Evolutionary conservation across 2,888 invertebrate species (phyloP), one percentile per base, ranked within the genome.

Genomic region (Eilema griseolum): DNA sequence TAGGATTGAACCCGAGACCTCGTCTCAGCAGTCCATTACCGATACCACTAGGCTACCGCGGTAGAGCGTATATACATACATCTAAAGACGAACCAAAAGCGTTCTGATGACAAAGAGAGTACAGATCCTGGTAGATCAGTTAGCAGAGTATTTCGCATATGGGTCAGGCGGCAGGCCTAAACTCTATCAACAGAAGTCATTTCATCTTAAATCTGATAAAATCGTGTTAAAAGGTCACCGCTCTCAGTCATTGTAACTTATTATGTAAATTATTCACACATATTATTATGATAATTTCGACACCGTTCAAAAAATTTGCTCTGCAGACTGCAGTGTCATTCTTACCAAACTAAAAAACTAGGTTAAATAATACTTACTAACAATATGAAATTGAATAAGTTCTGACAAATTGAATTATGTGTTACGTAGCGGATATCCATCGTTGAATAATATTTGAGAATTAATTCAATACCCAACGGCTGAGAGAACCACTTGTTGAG

Each of bases 251-350:
- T 12, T 52, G 52, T 11, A 41, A 56, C 3, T 56, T 33, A 61
- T 31, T 31, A 61, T 61, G 60, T 28, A 28, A 61, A 61, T 56
- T 56, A 65, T 65, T 56, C 31, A 56, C 23, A 65, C 31, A 46
- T 65, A 31, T 52, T 56, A 46, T 8, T 20, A 61, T 52, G 11
- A 61, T 28, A 16, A 64, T 64, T 23, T 65, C 23, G 20, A 24
- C 28, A 28, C 7, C 65, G 23, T 31, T 65, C 31, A 31, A 24
- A 65, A n/a, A 65, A 60, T 26, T 11, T 20, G n/a, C 46, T 16
- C 46, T 7, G 46, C 46, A 31, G 20, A 10, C 3, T 61, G 26
- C 26, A 61, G 26, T 61, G 20, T 61, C 14, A 61, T 61, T 31
- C 28, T 61, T 28, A 26, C 60, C 31, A 16, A 20, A 61, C 60